Conservation (phyloP, 2,888 invertebrate species). For the Heliconius hortense region DNA sequence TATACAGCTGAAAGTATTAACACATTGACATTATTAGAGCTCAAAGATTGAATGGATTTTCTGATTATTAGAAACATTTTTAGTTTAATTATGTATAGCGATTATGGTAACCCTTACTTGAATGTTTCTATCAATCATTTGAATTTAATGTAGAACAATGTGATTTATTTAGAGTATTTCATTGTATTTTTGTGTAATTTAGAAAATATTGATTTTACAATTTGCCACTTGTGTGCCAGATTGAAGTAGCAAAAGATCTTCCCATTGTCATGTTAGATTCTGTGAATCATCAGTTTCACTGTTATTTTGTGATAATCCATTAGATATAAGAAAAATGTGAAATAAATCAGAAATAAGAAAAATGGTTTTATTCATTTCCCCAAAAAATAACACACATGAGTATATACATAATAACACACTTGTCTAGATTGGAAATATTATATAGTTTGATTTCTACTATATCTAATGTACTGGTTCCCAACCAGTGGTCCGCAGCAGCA, state of each 20-base stretch:
- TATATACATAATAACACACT: too few species aligned
- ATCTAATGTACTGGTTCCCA: too few species aligned
- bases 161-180: conserved; percentile 21
- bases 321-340: conserved; percentile 68
- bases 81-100: not conserved
- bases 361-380: conserved; percentile 6
- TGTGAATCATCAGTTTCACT: conserved; percentile 78
- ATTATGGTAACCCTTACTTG: not conserved
- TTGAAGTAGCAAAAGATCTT: conserved; percentile 56
- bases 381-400: too few species aligned
- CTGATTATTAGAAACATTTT: conserved; percentile 9
- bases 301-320: conserved; percentile 77
- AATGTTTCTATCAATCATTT: not conserved
- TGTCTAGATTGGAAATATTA: too few species aligned
- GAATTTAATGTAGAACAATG: conserved; percentile 10
- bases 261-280: conserved; percentile 70
- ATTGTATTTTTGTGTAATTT: conserved; percentile 21
- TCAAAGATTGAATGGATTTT: conserved; percentile 9
- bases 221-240: conserved; percentile 55
- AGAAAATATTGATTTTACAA: conserved; percentile 45
- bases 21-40: conserved; percentile 26
- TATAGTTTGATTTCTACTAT: too few species aligned
- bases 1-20: conserved; percentile 21
- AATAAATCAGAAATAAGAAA: conserved; percentile 55
- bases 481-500: too few species aligned